These are phyloP conservation scores for Drosophila nasuta DNA, from an alignment of 1,140 invertebrate species.

Conservation along the genomic window DNA sequence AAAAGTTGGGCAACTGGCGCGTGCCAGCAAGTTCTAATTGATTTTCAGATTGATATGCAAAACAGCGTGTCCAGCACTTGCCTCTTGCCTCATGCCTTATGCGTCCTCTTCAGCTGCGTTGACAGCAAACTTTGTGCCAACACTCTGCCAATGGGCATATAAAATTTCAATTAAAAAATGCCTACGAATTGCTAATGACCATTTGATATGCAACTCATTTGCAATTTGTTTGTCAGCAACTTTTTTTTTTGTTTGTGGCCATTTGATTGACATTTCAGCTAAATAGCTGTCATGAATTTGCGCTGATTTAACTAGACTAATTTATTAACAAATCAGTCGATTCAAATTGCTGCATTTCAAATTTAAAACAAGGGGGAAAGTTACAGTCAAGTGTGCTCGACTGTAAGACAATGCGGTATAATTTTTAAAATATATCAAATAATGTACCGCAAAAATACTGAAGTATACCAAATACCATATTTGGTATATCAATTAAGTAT, in stretches of 20 bases:
- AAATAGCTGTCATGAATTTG: background rate
- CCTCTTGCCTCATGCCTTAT: background rate
- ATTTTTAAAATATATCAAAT: too few relatives aligned
- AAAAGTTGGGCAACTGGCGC: constrained; percentile 54
- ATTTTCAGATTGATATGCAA: constrained; percentile 63
- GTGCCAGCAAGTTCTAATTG: constrained; percentile 55
- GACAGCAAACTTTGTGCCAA: constrained; percentile 36
- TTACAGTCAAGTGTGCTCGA: too few relatives aligned
- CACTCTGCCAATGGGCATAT: constrained; percentile 23
- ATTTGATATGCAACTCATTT: constrained; percentile 46
- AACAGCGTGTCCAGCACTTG: constrained; percentile 38
- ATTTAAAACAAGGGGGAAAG: background rate
- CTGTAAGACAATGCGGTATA: too few relatives aligned
- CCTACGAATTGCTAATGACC: constrained; percentile 45
- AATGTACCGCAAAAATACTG: too few relatives aligned
- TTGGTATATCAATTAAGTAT: too few relatives aligned
- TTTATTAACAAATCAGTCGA: background rate
- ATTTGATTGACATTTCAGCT: constrained; percentile 16
- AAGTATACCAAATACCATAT: too few relatives aligned
- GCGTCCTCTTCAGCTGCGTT: constrained; percentile 24
- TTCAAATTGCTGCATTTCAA: background rate
- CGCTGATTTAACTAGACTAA: background rate
- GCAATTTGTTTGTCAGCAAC: constrained; percentile 29
- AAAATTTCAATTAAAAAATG: constrained; percentile 60
- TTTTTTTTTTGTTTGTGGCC: constrained; percentile 3